A percentile compares a stretch with the other conserved stretches of the same genome.
phyloP scores from a whole-genome alignment of 2,113 vertebrate genomes.

The Hippolais icterina region DNA sequence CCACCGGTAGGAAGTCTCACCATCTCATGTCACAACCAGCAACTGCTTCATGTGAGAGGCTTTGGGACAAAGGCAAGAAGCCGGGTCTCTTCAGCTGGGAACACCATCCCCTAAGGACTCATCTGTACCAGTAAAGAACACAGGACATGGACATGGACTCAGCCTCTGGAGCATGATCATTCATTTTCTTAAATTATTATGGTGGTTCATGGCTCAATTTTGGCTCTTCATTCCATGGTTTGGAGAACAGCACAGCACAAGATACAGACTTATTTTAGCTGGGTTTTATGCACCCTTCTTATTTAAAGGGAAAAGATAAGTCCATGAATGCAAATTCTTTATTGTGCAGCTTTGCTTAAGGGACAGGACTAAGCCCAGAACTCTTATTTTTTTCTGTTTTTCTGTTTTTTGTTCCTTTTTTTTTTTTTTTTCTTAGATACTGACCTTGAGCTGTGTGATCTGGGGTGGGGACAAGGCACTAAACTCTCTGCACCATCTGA shows the following conservation, averaged over 20 bases:
- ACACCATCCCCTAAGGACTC: neutral
- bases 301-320: neutral
- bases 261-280: neutral
- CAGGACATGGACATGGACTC: neutral
- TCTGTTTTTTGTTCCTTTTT: neutral
- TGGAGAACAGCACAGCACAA: neutral
- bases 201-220: neutral
- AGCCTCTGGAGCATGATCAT: neutral
- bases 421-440: neutral
- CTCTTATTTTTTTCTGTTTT: neutral
- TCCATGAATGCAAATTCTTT: neutral
- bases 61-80: neutral
- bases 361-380: neutral
- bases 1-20: neutral
- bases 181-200: neutral
- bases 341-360: neutral
- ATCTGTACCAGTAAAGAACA: neutral
- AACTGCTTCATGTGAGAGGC: rapidly evolving
- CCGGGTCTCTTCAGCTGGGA: neutral
- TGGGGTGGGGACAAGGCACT: neutral
- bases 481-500: neutral
- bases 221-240: neutral
- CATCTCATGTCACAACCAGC: neutral
- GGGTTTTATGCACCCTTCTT: neutral
- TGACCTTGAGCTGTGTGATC: neutral